Conservation (phyloP, 2,888 invertebrate species). For the Uloborus plumipes region DNA sequence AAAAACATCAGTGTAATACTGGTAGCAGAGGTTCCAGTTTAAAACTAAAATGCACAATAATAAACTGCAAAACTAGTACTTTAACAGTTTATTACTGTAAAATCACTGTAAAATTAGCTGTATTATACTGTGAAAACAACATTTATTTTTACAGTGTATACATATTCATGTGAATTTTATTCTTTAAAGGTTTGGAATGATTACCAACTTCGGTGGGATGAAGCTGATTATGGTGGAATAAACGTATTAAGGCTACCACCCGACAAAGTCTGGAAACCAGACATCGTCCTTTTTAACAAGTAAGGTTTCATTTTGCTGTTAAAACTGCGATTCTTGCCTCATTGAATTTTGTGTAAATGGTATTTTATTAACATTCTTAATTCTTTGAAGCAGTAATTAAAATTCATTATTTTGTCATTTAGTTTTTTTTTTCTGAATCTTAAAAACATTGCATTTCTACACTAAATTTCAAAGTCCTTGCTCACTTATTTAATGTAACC, state of each 20-base stretch:
- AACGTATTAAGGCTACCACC: constrained; percentile 92
- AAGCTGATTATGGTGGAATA: constrained; percentile 96
- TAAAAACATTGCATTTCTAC: too few relatives aligned
- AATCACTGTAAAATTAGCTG: too few relatives aligned
- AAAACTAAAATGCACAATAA: too few relatives aligned
- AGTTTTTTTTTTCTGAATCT: too few relatives aligned
- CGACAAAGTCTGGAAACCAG: constrained; percentile 98
- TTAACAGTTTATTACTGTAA: too few relatives aligned
- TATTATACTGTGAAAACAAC: too few relatives aligned
- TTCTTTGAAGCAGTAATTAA: background rate
- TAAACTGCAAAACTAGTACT: too few relatives aligned
- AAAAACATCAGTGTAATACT: too few relatives aligned
- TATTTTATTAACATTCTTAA: background rate
- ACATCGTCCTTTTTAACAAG: constrained; percentile 98
- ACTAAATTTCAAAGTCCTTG: too few relatives aligned
- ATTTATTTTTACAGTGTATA: too few relatives aligned
- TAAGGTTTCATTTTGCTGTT: constrained; percentile 74
- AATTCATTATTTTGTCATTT: background rate
- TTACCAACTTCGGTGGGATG: constrained; percentile 97
- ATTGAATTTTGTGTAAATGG: background rate
- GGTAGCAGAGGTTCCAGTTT: too few relatives aligned
- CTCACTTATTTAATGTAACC: too few relatives aligned
- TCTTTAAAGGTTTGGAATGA: constrained; percentile 86
- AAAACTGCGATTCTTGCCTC: background rate
- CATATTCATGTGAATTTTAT: background rate